Base-by-base conservation (phyloP, 2,888 invertebrate species). In the Drosophila nigritarsus region DNA sequence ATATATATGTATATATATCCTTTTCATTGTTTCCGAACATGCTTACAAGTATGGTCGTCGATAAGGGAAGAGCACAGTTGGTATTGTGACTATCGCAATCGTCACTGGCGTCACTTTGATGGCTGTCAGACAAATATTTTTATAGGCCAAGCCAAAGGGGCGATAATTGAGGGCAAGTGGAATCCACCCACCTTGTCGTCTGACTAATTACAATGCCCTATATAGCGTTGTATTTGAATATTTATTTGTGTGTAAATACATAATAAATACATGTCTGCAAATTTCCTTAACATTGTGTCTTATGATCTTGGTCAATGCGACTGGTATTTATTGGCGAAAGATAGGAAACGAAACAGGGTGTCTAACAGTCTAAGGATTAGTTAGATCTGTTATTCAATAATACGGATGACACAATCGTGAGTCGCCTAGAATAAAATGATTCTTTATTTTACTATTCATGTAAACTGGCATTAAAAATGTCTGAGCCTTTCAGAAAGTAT, bases 71-170 rank as follows among this genome's bases (percentile, higher is more conserved):
- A 15, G 50, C 32, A 42, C 36, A 55, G 30, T 61, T 56, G 53
- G 67, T 24, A 27, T 32, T 40, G 53, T 36, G 56, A 13, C 67
- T 24, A 54, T 70, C 62, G 34, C 24, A 66, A 69, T 70, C 18
- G 54, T 50, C 45, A n/a, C 54, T 67, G 80, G 66, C 72, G 75
- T 58, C 76, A 67, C 38, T 50, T 55, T 68, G 58, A 49, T 75
- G 58, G 38, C 64, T 54, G 68, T 9, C 62, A 62, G 60, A 67
- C 68, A 80, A 80, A 77, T 77, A 73, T 70, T 69, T 73, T 63
- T 51, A 79, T 69, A 20, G 53, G 15, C 18, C 55, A 50, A 32
- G 18, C n/a, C 45, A 38, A 27, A 34, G 65, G 38, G 29, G 38
- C 55, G 55, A 34, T 56, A 45, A 54, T 56, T 30, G 42, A 11